Percentiles rank a stretch among this genome's conserved stretches.
phyloP scores from a whole-genome alignment of 2,888 invertebrate species.

The Rhynchonema sp. region DNA sequence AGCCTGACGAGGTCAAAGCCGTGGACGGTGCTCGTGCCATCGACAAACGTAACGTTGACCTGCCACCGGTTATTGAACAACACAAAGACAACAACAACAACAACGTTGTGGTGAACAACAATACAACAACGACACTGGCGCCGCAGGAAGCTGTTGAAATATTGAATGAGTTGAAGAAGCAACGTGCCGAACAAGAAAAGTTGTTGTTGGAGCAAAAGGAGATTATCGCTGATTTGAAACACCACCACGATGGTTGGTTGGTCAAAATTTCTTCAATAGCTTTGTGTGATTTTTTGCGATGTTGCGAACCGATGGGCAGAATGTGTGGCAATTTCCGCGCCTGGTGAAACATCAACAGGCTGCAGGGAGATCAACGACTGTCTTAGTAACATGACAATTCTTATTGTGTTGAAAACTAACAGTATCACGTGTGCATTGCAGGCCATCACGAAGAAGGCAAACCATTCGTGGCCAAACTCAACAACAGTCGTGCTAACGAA shows the following conservation, averaged over 20 bases:
- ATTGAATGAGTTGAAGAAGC: conserved; percentile 17
- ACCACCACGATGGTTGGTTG: conserved; percentile 13
- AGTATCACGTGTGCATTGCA: too few relatives aligned
- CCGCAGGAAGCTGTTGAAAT: neutral
- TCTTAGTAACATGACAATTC: neutral
- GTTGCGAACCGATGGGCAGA: too few relatives aligned
- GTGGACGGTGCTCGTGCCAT: neutral
- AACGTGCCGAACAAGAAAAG: conserved; percentile 22
- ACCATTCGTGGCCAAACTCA: too few relatives aligned
- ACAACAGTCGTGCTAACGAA: too few relatives aligned
- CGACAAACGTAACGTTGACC: neutral
- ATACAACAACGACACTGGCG: neutral
- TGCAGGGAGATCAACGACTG: too few relatives aligned
- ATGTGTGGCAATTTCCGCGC: too few relatives aligned
- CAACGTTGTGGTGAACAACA: too few relatives aligned
- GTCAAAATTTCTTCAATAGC: neutral
- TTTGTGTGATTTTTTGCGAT: too few relatives aligned
- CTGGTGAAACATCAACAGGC: too few relatives aligned
- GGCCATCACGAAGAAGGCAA: too few relatives aligned
- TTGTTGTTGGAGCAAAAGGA: conserved; percentile 26
- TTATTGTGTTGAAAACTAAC: neutral
- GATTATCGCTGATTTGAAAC: conserved; percentile 25
- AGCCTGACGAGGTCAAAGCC: neutral
- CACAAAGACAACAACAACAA: neutral
- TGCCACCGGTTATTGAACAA: neutral